phyloP scores from a whole-genome alignment of 2,113 vertebrate genomes.

The Lophochroa leadbeateri region DNA sequence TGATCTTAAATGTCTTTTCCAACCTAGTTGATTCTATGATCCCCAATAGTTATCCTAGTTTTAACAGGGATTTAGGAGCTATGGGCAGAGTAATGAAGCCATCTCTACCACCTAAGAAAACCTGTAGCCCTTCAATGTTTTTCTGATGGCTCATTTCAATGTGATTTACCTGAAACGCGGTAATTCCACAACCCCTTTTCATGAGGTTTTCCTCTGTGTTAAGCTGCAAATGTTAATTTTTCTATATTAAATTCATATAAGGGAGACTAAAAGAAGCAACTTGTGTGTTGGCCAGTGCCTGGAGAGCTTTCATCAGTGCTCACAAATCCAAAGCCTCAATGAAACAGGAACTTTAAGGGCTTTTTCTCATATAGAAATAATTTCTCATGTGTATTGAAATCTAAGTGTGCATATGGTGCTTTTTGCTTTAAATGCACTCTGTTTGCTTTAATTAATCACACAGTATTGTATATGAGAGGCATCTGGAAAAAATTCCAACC shows the following conservation, averaged over 20 bases:
- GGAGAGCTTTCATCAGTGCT: not conserved
- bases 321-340: not conserved
- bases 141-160: not conserved
- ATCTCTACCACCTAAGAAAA: not conserved
- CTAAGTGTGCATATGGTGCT: not conserved
- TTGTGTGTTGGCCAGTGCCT: not conserved
- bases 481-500: not conserved
- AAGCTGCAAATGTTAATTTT: not conserved
- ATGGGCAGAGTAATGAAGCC: accelerated
- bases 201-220: not conserved
- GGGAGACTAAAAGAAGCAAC: not conserved
- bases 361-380: not conserved
- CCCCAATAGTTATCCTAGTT: not conserved
- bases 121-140: not conserved
- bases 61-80: not conserved
- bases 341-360: not conserved
- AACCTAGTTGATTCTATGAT: not conserved
- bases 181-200: not conserved
- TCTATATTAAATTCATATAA: not conserved
- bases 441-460: not conserved
- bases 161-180: not conserved
- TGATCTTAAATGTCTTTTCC: not conserved
- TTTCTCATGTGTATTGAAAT: not conserved
- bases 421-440: not conserved
- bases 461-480: not conserved